These are phyloP conservation scores for Rhinoderma darwinii DNA, from an alignment of 2,113 vertebrate genomes.

Conservation along the genomic window DNA sequence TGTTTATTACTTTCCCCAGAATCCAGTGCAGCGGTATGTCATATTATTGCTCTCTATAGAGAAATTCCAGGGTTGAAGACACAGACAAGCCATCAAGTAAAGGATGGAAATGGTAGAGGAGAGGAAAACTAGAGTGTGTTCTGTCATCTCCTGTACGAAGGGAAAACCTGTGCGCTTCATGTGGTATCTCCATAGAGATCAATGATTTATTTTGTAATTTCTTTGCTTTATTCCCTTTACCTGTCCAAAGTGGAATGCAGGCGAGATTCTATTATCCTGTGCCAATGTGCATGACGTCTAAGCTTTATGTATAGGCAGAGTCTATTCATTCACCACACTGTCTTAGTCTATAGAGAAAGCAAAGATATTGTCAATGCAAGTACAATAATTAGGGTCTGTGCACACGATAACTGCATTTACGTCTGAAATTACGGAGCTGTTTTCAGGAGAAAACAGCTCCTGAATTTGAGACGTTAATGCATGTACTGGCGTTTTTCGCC, in stretches of 20 bases:
- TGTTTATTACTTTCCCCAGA: neutral
- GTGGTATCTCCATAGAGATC: neutral
- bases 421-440: too few relatives aligned
- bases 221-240: neutral
- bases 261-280: neutral
- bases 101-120: neutral
- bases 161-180: neutral
- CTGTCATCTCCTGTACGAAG: neutral
- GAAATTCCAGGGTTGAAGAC: neutral
- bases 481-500: too few relatives aligned
- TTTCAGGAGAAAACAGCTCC: too few relatives aligned
- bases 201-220: neutral
- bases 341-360: neutral
- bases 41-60: neutral
- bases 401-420: too few relatives aligned
- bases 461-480: too few relatives aligned
- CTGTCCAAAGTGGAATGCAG: neutral
- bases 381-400: too few relatives aligned
- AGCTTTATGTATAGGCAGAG: neutral
- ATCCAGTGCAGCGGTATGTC: neutral
- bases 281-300: neutral
- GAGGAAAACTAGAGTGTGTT: neutral
- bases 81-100: neutral
- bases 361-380: neutral
- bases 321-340: neutral